Evolutionary conservation across 2,888 invertebrate species (phyloP).

Genomic region (Exocentrus adspersus): DNA sequence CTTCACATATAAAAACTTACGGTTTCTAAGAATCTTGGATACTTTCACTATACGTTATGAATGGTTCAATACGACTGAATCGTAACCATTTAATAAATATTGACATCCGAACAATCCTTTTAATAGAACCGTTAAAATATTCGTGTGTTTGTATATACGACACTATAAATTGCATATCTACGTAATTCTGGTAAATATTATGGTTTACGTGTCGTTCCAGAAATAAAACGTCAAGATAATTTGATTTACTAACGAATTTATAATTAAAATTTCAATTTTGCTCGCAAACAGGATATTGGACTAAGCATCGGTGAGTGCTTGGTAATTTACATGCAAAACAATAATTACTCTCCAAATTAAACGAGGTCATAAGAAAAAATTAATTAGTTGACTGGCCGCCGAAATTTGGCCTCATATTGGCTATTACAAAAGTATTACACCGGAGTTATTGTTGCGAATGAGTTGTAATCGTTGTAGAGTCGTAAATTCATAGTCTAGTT

Average conservation of each 20-base stretch:
- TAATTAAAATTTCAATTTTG: constrained; percentile 9
- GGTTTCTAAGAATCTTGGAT: no score
- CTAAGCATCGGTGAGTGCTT: background rate
- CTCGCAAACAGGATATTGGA: background rate
- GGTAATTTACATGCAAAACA: background rate
- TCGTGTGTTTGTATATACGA: constrained; percentile 10
- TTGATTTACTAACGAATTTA: background rate
- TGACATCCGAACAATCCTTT: constrained; percentile 8
- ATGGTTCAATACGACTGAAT: no score
- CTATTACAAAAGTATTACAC: no score
- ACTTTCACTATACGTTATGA: no score
- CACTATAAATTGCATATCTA: constrained; percentile 15
- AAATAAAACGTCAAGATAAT: background rate
- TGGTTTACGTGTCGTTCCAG: constrained; percentile 2
- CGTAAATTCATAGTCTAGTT: no score
- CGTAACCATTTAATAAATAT: background rate
- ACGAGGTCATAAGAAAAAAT: no score
- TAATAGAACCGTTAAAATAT: constrained; percentile 17
- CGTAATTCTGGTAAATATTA: constrained; percentile 18
- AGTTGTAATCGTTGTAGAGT: no score
- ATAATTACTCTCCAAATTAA: background rate
- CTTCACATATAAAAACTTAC: no score
- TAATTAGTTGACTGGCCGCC: no score
- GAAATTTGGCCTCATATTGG: no score
- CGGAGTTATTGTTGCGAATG: no score